A percentile compares a stretch with the other conserved stretches of the same genome.
phyloP scores from a whole-genome alignment of 2,888 invertebrate species.

The Abscondita cerata region DNA sequence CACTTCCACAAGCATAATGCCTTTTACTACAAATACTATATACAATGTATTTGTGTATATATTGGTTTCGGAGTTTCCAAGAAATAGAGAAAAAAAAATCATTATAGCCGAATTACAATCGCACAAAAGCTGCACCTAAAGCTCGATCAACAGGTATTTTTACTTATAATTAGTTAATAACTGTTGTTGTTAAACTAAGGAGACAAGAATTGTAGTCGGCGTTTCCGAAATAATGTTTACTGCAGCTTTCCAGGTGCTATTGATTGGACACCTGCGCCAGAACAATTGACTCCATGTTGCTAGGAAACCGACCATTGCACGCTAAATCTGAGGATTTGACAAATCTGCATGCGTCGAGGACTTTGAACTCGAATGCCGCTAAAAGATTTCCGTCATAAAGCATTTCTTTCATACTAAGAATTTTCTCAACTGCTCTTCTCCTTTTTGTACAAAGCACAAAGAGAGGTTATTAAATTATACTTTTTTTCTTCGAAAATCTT shows the following conservation, averaged over 20 bases:
- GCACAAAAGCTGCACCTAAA: too few species aligned
- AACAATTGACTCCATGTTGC: constrained; percentile 57
- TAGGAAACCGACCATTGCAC: constrained; percentile 57
- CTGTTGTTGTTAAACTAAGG: neutral
- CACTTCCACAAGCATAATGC: constrained; percentile 58
- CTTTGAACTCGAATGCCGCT: constrained; percentile 41
- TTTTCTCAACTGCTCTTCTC: constrained; percentile 35
- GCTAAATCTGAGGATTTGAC: constrained; percentile 57
- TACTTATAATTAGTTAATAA: too few species aligned
- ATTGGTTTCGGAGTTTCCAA: constrained; percentile 24
- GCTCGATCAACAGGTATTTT: too few species aligned
- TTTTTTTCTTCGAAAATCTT: constrained; percentile 21
- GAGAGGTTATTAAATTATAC: constrained; percentile 35
- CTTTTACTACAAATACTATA: constrained; percentile 49
- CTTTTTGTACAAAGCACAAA: constrained; percentile 29
- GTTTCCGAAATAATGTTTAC: constrained; percentile 51
- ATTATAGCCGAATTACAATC: too few species aligned
- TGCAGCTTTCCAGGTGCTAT: constrained; percentile 56
- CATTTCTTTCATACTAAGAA: constrained; percentile 28
- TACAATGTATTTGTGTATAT: constrained; percentile 43
- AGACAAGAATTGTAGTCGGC: constrained; percentile 46
- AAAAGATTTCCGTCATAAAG: constrained; percentile 35
- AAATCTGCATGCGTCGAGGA: constrained; percentile 56
- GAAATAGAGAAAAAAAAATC: constrained; percentile 16
- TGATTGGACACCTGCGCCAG: constrained; percentile 59